Evolutionary conservation across 2,797 vertebrate genomes (phyloP), one percentile per base, ranked within the genome.

Genomic region (Acrossocheilus fasciatus): DNA sequence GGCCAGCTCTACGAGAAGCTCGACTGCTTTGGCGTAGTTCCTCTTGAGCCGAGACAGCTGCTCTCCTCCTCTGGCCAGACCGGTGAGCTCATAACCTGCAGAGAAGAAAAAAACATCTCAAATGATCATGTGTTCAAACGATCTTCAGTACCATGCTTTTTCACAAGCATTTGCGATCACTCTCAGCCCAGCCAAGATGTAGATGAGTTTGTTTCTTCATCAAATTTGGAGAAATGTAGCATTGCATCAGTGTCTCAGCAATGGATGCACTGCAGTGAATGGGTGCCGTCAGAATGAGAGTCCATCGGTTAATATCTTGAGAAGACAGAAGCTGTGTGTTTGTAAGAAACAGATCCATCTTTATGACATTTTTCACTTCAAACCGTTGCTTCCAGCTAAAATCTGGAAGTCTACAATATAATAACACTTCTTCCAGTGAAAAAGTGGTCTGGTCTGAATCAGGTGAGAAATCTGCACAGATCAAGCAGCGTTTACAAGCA

Each of bases 11-110:
- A 99, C 98, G 86, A 99, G 97, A 73, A 99, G 95, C 92, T 99
- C 98, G 83, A 99, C 98, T 47, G 98, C 98, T 95, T 99, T 97
- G 90, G 97, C 98, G 5, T 99, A 99, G 93, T 99, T 99, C 92
- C 98, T 97, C 96, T 99, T 99, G 93, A 99, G 94, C 91, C 98
- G 97, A 87, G 98, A 98, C 83, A 99, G 88, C 92, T 99, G 98
- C 91, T 99, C 98, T 88, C 98, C 98, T 91, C 98, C 98, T 92
- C 98, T 95, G 85, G 98, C 98, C 92, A 99, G 94, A 91, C 98
- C 98, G 15, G 98, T 99, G 90, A 99, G 93, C 92, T 99, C 98
- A 86, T 99, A 99, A 93, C 98, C 98, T 99, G 90, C 54, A 47
- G 62, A 69, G 57, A 85, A 59, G 9, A 57, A 59, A 34, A 20